Evolutionary conservation across 2,888 invertebrate species (phyloP), one percentile per base, ranked within the genome.

Genomic region (Andricus curvator): DNA sequence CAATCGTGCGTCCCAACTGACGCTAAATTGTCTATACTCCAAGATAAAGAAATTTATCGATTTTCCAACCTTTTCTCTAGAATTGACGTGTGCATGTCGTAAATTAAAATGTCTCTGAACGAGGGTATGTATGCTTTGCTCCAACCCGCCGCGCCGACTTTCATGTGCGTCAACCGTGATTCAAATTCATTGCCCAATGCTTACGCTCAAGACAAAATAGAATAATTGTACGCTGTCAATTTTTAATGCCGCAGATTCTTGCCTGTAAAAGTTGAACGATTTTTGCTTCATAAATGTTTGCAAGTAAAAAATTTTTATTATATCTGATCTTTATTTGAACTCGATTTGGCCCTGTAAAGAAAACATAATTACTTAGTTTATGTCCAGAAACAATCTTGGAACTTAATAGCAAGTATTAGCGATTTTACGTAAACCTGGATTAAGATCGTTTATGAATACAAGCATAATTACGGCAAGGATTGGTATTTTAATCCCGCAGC

Each of bases 41-140:
- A 33, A 56, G 74, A 74, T 74, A 74, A 74, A 51, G 74, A 74
- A 74, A 74, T 74, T 74, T 74, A 74, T 74, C 56, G 74, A 74
- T 74, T 74, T 74, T 74, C 56, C 74, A 56, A 51, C 56, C 74
- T 74, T 74, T 74, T 56, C 74, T 56, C 33, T 56, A n/a, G 33
- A 74, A 74, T 74, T 74, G 74, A 74, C 74, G 37, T 74, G 56
- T 74, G 74, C 33, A 56, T 56, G 33, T 33, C 51, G 51, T 74
- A 74, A 74, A 74, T 74, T 56, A 74, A 74, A 74, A 33, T 74
- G 56, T 74, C 56, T 74, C 56, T 56, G 37, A 74, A 74, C 37
- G n/a, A 74, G 56, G 74, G 33, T 74, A 74, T 74, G 51, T n/a
- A 70, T 33, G 74, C 74, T 33, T 56, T 74, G 33, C 33, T 29